Percentiles rank a stretch among this genome's conserved stretches.
Conservation (phyloP, 2,797 vertebrate genomes). For the Orestias chungarensis region DNA sequence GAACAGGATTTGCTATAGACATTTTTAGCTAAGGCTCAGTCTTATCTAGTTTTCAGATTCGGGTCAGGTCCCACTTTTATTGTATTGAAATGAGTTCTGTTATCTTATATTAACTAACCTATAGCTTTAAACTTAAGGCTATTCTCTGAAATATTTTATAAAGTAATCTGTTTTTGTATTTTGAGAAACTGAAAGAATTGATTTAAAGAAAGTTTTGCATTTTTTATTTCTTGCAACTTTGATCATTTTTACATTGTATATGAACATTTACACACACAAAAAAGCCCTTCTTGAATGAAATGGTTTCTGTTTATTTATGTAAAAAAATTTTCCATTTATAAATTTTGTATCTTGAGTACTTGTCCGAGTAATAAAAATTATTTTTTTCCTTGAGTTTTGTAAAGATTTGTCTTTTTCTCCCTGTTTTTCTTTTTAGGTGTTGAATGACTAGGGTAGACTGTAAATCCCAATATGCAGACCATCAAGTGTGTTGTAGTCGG, state of each 20-base stretch:
- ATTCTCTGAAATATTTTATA: not conserved
- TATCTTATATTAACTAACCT: not conserved
- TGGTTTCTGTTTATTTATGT: not conserved
- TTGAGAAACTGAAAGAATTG: not conserved
- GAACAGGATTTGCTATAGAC: not conserved
- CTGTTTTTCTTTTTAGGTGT: slow-evolving; percentile 68
- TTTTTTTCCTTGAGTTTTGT: not conserved
- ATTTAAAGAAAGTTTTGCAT: not conserved
- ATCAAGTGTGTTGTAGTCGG: slow-evolving; percentile 87
- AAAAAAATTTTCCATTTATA: no score
- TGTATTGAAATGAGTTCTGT: not conserved
- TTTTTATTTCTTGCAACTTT: not conserved
- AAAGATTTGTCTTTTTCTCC: not conserved
- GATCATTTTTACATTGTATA: no score
- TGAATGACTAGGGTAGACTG: slow-evolving; percentile 77
- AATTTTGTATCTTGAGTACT: not conserved
- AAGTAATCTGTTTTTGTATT: not conserved
- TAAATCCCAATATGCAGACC: slow-evolving; percentile 83
- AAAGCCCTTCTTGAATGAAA: not conserved
- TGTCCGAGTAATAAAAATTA: not conserved
- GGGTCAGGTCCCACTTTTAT: not conserved
- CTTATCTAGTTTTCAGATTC: not conserved
- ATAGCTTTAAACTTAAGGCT: not conserved
- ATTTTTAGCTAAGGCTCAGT: not conserved
- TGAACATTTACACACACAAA: no score